Base-by-base conservation (phyloP, 2,888 invertebrate genomes). In the Phaonia tiefii region DNA sequence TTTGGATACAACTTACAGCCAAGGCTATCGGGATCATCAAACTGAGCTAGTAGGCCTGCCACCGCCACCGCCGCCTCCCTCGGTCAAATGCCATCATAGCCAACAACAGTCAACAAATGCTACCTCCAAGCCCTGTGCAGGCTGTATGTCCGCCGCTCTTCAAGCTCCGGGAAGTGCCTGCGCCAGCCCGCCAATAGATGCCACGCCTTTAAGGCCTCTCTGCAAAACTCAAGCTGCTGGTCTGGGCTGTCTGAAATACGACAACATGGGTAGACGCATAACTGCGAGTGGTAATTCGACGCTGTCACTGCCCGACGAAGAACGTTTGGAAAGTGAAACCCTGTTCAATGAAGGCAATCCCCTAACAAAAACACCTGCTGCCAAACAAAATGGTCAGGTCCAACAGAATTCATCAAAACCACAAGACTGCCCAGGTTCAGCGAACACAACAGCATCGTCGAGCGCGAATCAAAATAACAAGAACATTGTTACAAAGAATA, bases 261-360 rank as follows among this genome's bases (percentile, higher is more conserved):
- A 97, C 91, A 97, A 97, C 91, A 96, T 97, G 95, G 97, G 97
- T 7, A 95, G 96, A 70, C 93, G 97, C 83, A 96, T 97, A 69
- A 97, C 97, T 10, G 96, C 96, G 42, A 96, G 96, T 82, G 97
- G 97, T 63, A 96, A 96, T 89, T 97, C 97, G 8, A 96, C 95
- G 26, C 94, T 96, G 89, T 96, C 96, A 31, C 92, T 97, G 84
- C 95, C 96, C 82, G 96, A 94, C 86, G 92, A 92, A 84, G 91
- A 92, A 70, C 85, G 86, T 11, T 83, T 87, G 25, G 89, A 90
- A 83, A 89, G 86, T 65, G 91, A 91, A 82, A 90, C 88, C 11
- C 86, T 88, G 1, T 91, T 90, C 78, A 90, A 88, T 67, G 88
- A 89, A 75, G 84, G 86, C 39, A 84, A 87, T 71, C 86, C 88